Base-by-base conservation (phyloP, 2,888 invertebrate species). In the Drosophila hawaiiensis region DNA sequence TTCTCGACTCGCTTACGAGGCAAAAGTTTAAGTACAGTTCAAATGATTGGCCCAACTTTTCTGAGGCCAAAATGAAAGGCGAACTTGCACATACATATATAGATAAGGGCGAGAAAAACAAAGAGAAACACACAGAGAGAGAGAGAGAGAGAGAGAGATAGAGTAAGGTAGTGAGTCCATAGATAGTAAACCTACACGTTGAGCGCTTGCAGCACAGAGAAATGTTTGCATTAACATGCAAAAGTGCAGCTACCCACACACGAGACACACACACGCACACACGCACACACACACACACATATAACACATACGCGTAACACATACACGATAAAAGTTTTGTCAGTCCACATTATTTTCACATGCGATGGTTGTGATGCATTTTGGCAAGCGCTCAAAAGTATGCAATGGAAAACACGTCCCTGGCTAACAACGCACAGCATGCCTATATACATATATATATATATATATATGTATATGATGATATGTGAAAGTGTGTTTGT, bases 211-310 rank as follows among this genome's bases (percentile, higher is more conserved):
- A 63, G 74, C 75, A 70, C 69, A 74, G 73, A 65, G 72, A 79
- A 79, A 80, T 84, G 75, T 82, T 82, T 82, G 77, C 84, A 76
- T 87, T 79, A 80, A 79, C 77, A 79, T 71, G 84, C 63, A 82
- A 73, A 76, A 77, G 76, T 68, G 72, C 79, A 79, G 73, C 70
- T 52, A 53, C 66, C 61, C 71, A 65, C 78, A 64, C 71, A 56
- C 65, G 39, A 61, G 29, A 35, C 61, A 60, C 68, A 47, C 58
- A 49, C 35, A 50, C 59, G 59, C 61, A 50, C 35, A 50, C 59
- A 61, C 55, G 59, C 62, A 50, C 35, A 47, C 59, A 29, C 29
- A 29, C 7, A 29, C 7, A 29, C 35, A 50, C 59, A 55, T 59
- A 50, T 41, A 65, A 49, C 41, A 47, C 55, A 62, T 52, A 50